phyloP scores from a whole-genome alignment of 2,888 invertebrate genomes.

The Choristoneura rosaceana region DNA sequence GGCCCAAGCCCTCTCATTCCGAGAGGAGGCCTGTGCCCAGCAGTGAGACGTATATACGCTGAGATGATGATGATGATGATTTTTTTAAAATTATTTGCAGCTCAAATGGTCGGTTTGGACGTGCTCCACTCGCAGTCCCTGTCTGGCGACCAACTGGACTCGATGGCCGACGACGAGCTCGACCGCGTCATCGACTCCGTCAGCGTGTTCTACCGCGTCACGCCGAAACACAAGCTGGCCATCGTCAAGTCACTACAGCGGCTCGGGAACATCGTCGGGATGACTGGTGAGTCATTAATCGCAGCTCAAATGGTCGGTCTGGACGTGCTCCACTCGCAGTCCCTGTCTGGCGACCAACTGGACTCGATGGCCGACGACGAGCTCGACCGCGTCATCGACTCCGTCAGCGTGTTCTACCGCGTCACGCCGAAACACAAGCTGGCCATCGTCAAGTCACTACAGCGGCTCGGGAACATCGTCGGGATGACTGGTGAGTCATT shows the following conservation, averaged over 20 bases:
- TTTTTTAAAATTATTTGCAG: no score
- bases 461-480: slow-evolving; percentile 96
- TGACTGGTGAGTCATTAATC: slow-evolving; percentile 88
- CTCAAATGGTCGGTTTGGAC: slow-evolving; percentile 95
- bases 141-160: slow-evolving; percentile 97
- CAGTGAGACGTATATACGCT: no score
- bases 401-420: slow-evolving; percentile 97
- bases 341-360: slow-evolving; percentile 96
- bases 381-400: slow-evolving; percentile 92
- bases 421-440: slow-evolving; percentile 99
- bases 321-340: slow-evolving; percentile 92
- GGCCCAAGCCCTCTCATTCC: no score
- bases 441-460: slow-evolving; percentile 97
- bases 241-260: slow-evolving; percentile 98
- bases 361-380: slow-evolving; percentile 94
- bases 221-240: slow-evolving; percentile 98
- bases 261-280: slow-evolving; percentile 97
- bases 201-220: slow-evolving; percentile 97
- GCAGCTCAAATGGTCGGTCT: slow-evolving; percentile 95
- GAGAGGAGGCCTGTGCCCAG: no score
- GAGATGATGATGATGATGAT: no score
- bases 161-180: slow-evolving; percentile 93
- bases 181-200: slow-evolving; percentile 93
- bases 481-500: slow-evolving; percentile 94
- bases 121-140: slow-evolving; percentile 92